These are phyloP conservation scores for Bryconaethiops microstoma DNA, from an alignment of 2,797 vertebrate genomes.

Conservation along the genomic window DNA sequence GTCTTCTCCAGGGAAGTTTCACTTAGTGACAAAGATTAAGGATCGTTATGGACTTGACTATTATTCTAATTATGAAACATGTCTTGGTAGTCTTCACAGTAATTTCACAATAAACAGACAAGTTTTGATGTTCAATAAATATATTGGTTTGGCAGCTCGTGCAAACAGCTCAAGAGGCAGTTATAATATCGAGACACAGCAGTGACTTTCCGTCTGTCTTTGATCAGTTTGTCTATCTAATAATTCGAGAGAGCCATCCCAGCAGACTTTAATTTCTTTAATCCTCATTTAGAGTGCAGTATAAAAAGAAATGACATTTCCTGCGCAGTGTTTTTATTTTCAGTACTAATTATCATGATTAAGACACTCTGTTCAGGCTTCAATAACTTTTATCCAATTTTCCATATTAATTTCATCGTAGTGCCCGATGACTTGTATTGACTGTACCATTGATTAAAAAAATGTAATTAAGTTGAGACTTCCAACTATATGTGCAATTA, in stretches of 20 bases:
- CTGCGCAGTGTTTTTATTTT: slow-evolving; percentile 61
- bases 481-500: slow-evolving; percentile 54
- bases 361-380: slow-evolving; percentile 63
- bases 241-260: slow-evolving; percentile 68
- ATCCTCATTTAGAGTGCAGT: slow-evolving; percentile 72
- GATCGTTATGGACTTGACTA: not conserved
- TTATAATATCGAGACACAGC: slow-evolving; percentile 59
- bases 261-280: slow-evolving; percentile 69
- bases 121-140: slow-evolving; percentile 40
- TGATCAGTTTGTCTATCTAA: slow-evolving; percentile 75
- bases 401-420: slow-evolving; percentile 59
- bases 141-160: slow-evolving; percentile 59
- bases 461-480: slow-evolving; percentile 61
- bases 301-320: slow-evolving; percentile 64
- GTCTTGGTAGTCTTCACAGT: not conserved
- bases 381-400: slow-evolving; percentile 64
- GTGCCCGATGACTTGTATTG: slow-evolving; percentile 57
- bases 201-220: slow-evolving; percentile 49
- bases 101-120: not conserved
- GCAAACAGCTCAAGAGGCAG: slow-evolving; percentile 64
- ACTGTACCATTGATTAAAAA: slow-evolving; percentile 52
- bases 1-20: not conserved
- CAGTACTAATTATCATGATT: slow-evolving; percentile 66
- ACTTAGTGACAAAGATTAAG: not conserved
- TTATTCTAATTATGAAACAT: not conserved